Evolutionary conservation across 92 coral and sea anemone genomes (phyloP).

Genomic region (Ricordea florida): DNA sequence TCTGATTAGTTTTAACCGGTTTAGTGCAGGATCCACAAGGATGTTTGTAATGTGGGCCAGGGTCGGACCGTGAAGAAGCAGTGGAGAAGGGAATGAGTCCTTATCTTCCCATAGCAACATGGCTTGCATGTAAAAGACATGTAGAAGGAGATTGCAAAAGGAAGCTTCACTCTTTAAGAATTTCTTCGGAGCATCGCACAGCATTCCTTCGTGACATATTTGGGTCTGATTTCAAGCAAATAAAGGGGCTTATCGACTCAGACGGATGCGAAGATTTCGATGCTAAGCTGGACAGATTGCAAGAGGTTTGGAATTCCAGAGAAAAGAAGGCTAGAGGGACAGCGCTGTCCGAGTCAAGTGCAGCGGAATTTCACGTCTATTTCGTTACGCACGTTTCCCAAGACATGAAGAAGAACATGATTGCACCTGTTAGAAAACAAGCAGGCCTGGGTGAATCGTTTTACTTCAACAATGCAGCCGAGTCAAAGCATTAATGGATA

Average conservation of each 20-base stretch:
- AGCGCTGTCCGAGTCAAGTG: slow-evolving; percentile 5
- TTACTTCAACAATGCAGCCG: slow-evolving; percentile 49
- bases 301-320: slow-evolving; percentile 27
- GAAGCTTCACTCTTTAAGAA: background rate
- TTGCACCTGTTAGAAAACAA: slow-evolving; percentile 24
- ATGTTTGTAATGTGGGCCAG: background rate
- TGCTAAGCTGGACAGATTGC: slow-evolving; percentile 15
- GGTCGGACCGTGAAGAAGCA: slow-evolving; percentile 36
- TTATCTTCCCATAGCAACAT: slow-evolving; percentile 34
- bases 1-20: slow-evolving; percentile 1
- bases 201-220: slow-evolving; percentile 32
- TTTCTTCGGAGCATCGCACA: background rate
- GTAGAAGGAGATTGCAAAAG: slow-evolving; percentile 29
- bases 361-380: slow-evolving; percentile 34
- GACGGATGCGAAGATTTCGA: slow-evolving; percentile 41
- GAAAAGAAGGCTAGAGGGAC: slow-evolving; percentile 13
- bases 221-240: slow-evolving; percentile 18
- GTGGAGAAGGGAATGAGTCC: slow-evolving; percentile 34
- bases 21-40: slow-evolving; percentile 21
- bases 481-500: slow-evolving; percentile 38
- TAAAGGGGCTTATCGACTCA: slow-evolving; percentile 47
- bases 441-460: slow-evolving; percentile 44
- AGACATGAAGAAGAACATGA: slow-evolving; percentile 62
- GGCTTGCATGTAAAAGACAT: slow-evolving; percentile 40
- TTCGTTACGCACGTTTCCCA: slow-evolving; percentile 33